A percentile compares a stretch with the other conserved stretches of the same genome.
Conservation (phyloP, 2,113 vertebrate genomes). For the Lates calcarifer region DNA sequence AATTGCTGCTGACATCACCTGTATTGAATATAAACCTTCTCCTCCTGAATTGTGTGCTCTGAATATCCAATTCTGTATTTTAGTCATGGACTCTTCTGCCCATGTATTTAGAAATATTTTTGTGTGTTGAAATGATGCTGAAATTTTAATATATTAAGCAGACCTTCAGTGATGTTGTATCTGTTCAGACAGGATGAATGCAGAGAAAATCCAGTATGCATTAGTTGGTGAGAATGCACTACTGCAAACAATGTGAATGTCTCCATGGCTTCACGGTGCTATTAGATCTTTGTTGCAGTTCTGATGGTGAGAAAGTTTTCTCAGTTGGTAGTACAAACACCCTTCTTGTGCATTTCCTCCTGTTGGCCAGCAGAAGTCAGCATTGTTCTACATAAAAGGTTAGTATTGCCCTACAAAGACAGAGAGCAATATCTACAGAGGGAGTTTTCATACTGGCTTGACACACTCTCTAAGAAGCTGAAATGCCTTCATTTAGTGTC, state of each 20-base stretch:
- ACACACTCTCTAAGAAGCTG: background rate
- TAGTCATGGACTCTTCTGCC: background rate
- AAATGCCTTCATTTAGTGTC: background rate
- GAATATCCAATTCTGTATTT: constrained; percentile 4
- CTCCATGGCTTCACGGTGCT: background rate
- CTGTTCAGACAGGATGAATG: constrained; percentile 16
- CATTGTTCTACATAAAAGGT: constrained; percentile 34
- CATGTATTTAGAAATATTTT: constrained; percentile 33
- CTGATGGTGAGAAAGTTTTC: background rate
- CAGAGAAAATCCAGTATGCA: background rate
- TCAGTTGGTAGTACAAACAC: background rate
- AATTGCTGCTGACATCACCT: constrained; percentile 14
- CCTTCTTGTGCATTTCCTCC: constrained; percentile 29
- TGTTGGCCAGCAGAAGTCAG: constrained; percentile 65
- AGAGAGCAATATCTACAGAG: too few relatives aligned
- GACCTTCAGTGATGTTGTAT: background rate
- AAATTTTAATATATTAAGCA: constrained; percentile 1
- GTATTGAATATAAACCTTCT: constrained; percentile 21
- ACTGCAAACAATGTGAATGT: background rate
- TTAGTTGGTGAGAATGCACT: background rate
- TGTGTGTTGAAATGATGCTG: constrained; percentile 14
- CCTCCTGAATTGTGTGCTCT: constrained; percentile 9
- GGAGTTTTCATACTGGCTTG: background rate
- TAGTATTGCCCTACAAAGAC: background rate
- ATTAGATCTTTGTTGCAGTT: constrained; percentile 8